Percentiles rank a stretch among this genome's conserved stretches.
Evolutionary conservation across 2,113 vertebrate genomes (phyloP).

Genomic region (Grammomys surdaster): DNA sequence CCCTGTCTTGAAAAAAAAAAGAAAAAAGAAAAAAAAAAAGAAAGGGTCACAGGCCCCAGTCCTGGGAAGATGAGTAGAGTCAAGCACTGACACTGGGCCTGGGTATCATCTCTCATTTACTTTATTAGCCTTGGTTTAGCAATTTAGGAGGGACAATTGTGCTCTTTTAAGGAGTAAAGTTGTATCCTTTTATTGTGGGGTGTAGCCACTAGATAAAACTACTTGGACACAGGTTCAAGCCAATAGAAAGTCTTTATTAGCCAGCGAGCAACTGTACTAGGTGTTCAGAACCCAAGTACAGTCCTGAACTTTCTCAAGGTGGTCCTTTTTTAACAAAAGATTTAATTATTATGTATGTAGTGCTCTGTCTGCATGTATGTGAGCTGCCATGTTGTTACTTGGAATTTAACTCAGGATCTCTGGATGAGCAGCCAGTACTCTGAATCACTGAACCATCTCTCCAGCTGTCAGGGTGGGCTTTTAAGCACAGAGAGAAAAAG

Average conservation of each 20-base stretch:
- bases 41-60: background rate
- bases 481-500: background rate
- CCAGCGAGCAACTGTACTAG: background rate
- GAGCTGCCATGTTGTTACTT: background rate
- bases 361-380: background rate
- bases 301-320: background rate
- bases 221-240: background rate
- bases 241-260: background rate
- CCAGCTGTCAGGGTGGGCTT: background rate
- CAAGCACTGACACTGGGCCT: background rate
- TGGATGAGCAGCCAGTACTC: background rate
- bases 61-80: background rate
- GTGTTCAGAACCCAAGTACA: background rate
- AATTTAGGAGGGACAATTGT: background rate
- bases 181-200: background rate
- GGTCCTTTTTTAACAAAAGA: background rate
- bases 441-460: background rate
- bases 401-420: background rate
- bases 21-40: background rate
- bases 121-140: background rate
- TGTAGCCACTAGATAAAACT: background rate
- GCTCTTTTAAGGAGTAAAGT: slow-evolving; percentile 30
- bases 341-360: background rate
- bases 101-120: background rate
- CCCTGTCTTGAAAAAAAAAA: too few species aligned